Conservation (phyloP, 2,113 vertebrate genomes). For the Dinomys branickii region DNA sequence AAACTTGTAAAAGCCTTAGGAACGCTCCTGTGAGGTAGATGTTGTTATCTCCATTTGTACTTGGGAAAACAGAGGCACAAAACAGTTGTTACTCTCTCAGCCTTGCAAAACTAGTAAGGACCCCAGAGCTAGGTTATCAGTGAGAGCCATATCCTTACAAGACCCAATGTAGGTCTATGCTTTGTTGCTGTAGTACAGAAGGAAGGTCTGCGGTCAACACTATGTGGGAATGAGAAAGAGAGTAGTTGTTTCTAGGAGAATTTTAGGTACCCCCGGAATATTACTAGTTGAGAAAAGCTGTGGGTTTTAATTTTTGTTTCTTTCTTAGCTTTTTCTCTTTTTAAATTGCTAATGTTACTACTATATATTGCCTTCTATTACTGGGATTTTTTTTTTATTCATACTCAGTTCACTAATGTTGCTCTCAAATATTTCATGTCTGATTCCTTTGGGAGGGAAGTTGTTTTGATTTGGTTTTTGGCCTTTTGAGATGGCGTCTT, state of each 20-base stretch:
- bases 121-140: not conserved
- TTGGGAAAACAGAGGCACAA: not conserved
- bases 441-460: not conserved
- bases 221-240: not conserved
- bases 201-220: not conserved
- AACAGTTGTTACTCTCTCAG: not conserved
- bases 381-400: not conserved
- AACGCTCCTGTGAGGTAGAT: not conserved
- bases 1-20: not conserved
- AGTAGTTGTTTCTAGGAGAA: not conserved
- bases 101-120: not conserved
- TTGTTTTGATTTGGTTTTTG: not conserved
- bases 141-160: not conserved
- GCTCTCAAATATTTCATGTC: not conserved
- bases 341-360: not conserved
- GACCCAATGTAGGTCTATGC: not conserved
- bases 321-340: not conserved
- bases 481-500: not conserved
- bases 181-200: not conserved
- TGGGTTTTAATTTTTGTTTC: not conserved
- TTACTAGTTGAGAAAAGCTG: conserved; percentile 9
- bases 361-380: not conserved
- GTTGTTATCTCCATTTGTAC: not conserved
- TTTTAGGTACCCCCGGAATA: not conserved
- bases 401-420: conserved; percentile 9